These are phyloP conservation scores for Arbacia lixula DNA, from an alignment of 53 echinoderm and acorn worm genomes.

Conservation along the genomic window DNA sequence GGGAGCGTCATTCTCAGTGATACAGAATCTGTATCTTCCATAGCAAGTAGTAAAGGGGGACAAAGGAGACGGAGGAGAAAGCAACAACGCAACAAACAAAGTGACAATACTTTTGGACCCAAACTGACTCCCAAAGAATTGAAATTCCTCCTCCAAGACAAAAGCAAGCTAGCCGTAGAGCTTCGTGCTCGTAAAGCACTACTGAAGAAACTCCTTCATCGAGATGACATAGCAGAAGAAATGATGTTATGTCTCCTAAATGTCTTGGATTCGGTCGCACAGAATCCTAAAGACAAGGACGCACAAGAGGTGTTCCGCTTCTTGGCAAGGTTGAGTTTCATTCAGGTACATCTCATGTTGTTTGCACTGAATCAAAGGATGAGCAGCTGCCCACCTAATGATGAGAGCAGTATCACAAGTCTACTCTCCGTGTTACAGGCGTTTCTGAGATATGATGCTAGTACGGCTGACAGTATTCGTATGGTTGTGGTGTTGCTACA, in stretches of 20 bases:
- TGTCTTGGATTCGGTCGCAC: slow-evolving; percentile 46
- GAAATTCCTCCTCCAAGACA: not conserved
- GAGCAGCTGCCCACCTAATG: not conserved
- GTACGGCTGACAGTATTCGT: not conserved
- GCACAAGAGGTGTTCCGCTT: slow-evolving; percentile 1
- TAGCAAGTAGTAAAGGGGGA: slow-evolving; percentile 9
- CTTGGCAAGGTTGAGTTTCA: slow-evolving; percentile 18
- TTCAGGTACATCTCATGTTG: slow-evolving; percentile 34
- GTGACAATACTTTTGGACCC: slow-evolving; percentile 3
- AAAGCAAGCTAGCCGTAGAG: not conserved
- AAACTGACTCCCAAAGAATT: slow-evolving; percentile 6
- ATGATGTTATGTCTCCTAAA: slow-evolving; percentile 27
- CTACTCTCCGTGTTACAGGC: not conserved
- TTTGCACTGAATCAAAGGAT: slow-evolving; percentile 21
- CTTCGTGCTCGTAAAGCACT: slow-evolving; percentile 12
- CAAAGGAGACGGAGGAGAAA: not conserved
- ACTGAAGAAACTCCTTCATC: slow-evolving; percentile 25
- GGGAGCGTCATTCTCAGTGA: slow-evolving; percentile 25
- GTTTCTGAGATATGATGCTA: not conserved
- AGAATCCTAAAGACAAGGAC: slow-evolving; percentile 19
- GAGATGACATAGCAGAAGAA: slow-evolving; percentile 42
- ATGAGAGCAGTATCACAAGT: not conserved
- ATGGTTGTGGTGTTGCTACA: not conserved
- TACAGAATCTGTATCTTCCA: slow-evolving; percentile 44
- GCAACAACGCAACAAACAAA: not conserved